Evolutionary conservation across 2,888 invertebrate species (phyloP), one percentile per base, ranked within the genome.

Genomic region (Clostera curtula): DNA sequence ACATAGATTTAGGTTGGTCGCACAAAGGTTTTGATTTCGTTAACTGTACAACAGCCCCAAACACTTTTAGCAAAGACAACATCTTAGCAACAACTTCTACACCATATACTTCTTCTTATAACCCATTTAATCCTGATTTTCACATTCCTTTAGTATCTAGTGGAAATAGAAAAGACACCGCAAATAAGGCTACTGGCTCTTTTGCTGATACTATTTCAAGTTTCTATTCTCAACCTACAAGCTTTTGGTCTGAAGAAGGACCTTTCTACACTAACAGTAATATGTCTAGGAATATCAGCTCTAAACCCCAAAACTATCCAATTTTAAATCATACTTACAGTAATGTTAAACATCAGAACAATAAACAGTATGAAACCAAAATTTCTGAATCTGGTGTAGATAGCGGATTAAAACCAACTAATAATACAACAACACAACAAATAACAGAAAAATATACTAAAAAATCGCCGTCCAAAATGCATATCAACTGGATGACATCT

Each of bases 401-500:
- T 29, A 56, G 45, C 29, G 51, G 42, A 17, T 40, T 62, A 23
- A 82, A 83, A 52, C 25, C 65, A 3, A 36, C 56, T 5, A 61
- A 61, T 44, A 52, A 56, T 28, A 43, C 42, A 5, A 53, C 54
- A 12, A 50, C 56, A 15, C 68, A 67, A 29, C 63, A 70, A 34
- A 43, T 62, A 27, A 38, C 65, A 17, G 82, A 82, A 31, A 82
- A 82, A 37, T 80, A 66, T 45, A 70, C 73, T 1, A 83, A 83
- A 40, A 83, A 82, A 36, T 76, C 76, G 4, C 76, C 79, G 1
- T 76, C 48, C 31, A 83, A 83, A 65, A 80, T 71, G 72, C 83
- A 82, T 35, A 83, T 83, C 15, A 83, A 83, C 45, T 83, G 83
- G 83, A 83, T 83, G 83, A 83, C 83, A 10, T 83, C 83, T 9